Evolutionary conservation across 2,113 vertebrate species (phyloP).

Genomic region (Phyllostomus hastatus): DNA sequence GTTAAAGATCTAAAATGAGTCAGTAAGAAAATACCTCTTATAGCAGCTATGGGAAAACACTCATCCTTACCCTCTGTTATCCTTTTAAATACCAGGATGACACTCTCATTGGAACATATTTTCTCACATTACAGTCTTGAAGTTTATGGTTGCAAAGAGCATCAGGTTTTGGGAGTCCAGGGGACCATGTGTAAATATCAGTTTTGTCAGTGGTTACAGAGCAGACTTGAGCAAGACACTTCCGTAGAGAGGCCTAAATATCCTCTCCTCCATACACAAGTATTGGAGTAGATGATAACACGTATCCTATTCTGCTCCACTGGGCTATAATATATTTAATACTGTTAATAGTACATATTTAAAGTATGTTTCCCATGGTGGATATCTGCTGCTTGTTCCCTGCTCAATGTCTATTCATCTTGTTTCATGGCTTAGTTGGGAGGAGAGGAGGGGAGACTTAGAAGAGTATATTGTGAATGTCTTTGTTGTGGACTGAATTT

Average conservation of each 20-base stretch:
- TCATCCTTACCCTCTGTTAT: neutral
- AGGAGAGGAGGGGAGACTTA: neutral
- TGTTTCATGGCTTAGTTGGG: neutral
- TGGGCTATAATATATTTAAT: neutral
- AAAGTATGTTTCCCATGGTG: neutral
- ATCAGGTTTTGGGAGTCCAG: neutral
- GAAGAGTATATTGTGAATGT: neutral
- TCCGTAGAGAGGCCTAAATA: neutral
- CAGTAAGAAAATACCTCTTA: neutral
- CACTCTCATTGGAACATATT: neutral
- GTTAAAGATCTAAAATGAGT: neutral
- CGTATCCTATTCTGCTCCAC: neutral
- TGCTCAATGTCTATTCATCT: neutral
- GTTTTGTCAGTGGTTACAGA: neutral
- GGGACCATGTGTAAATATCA: neutral
- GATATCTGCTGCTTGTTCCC: neutral
- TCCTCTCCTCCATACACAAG: neutral
- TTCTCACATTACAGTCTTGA: neutral
- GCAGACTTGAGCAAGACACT: neutral
- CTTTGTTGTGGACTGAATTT: neutral
- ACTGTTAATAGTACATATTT: neutral
- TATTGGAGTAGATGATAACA: neutral
- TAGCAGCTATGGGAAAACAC: neutral
- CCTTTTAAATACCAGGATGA: neutral
- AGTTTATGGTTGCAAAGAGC: neutral